Conservation (phyloP, 2,888 invertebrate genomes). For the Drosophila colorata region DNA sequence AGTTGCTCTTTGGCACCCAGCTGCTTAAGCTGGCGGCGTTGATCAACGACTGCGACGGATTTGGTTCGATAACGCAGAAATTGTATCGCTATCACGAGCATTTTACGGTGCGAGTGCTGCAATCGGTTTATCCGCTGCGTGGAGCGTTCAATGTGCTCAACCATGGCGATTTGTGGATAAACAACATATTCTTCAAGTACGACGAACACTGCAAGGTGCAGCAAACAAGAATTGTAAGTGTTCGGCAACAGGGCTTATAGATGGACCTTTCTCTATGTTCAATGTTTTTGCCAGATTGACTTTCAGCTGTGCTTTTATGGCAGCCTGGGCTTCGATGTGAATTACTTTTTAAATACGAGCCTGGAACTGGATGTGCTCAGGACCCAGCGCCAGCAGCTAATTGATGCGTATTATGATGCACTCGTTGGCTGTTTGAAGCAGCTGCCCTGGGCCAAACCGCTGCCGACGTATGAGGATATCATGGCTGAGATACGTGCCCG, state of each 20-base stretch:
- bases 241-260: too few species aligned
- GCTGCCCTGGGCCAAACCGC: conserved; percentile 57
- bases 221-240: conserved; percentile 85
- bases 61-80: conserved; percentile 70
- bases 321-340: conserved; percentile 84
- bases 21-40: conserved; percentile 77
- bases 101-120: conserved; percentile 78
- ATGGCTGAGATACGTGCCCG: conserved; percentile 73
- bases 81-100: conserved; percentile 77
- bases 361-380: conserved; percentile 77
- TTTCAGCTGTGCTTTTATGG: conserved; percentile 84
- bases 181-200: conserved; percentile 86
- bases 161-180: conserved; percentile 87
- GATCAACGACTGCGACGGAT: conserved; percentile 65
- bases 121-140: conserved; percentile 75
- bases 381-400: conserved; percentile 68
- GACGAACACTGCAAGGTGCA: conserved; percentile 66
- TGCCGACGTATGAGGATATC: conserved; percentile 74
- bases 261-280: background rate
- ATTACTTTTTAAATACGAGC: conserved; percentile 85
- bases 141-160: conserved; percentile 85
- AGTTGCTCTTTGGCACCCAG: conserved; percentile 81
- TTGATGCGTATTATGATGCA: conserved; percentile 74
- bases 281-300: conserved; percentile 77
- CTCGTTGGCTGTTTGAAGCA: conserved; percentile 67